A percentile compares a stretch with the other conserved stretches of the same genome.
Conservation (phyloP, 2,888 invertebrate species). For the Drosophila affinis region DNA sequence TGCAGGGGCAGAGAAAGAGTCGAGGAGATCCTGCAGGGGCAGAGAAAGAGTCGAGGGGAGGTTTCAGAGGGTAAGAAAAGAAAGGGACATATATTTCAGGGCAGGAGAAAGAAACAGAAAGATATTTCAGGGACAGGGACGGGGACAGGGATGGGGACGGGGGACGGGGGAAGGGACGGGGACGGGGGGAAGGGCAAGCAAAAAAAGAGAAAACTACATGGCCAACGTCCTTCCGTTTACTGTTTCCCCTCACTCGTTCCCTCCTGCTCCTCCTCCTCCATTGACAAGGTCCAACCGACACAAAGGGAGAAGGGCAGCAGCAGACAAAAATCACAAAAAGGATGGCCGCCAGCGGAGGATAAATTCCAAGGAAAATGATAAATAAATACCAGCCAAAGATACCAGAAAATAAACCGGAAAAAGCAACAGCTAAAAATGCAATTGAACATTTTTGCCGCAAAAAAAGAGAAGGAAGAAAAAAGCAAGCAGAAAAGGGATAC, state of each 20-base stretch:
- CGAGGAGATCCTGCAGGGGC: constrained; percentile 25
- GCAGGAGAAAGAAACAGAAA: neutral
- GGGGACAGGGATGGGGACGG: neutral
- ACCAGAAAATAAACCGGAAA: constrained; percentile 32
- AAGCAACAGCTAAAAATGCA: constrained; percentile 49
- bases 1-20: too few relatives aligned
- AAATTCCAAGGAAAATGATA: constrained; percentile 70
- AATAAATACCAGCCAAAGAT: constrained; percentile 68
- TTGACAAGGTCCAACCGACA: constrained; percentile 42
- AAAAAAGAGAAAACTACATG: constrained; percentile 21
- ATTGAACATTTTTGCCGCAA: constrained; percentile 58
- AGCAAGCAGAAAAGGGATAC: neutral
- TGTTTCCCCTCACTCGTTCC: constrained; percentile 3
- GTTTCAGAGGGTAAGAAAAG: neutral
- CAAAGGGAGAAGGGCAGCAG: constrained; percentile 38
- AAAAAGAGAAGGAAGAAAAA: constrained; percentile 23
- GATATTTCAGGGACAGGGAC: neutral
- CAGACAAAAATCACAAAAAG: constrained; percentile 43
- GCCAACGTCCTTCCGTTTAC: constrained; percentile 22
- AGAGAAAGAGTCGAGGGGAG: constrained; percentile 17
- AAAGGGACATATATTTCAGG: neutral
- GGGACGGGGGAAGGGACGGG: neutral
- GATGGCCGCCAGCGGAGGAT: constrained; percentile 49
- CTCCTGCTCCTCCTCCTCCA: constrained; percentile 26
- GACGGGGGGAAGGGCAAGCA: neutral